Evolutionary conservation across 2,888 invertebrate genomes (phyloP).

Genomic region (Netelia melanura): DNA sequence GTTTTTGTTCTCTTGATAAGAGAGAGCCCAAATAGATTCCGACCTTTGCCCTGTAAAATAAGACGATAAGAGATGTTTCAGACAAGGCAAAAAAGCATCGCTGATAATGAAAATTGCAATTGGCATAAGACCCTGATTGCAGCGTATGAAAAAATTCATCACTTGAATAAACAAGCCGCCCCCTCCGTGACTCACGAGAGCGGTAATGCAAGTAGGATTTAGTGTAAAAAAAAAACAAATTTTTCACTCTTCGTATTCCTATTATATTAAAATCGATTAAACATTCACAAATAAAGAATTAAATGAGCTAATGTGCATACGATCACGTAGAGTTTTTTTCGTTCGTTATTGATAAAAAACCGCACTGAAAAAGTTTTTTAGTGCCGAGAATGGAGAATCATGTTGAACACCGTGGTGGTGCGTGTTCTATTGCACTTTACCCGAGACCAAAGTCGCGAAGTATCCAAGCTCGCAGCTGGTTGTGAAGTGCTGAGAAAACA

Average conservation of each 20-base stretch:
- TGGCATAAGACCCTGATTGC: background rate
- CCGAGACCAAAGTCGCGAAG: slow-evolving; percentile 16
- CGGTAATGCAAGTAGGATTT: slow-evolving; percentile 43
- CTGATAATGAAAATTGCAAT: background rate
- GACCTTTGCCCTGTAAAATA: slow-evolving; percentile 58
- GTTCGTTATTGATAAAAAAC: background rate
- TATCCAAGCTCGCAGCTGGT: slow-evolving; percentile 52
- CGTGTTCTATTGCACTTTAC: slow-evolving; percentile 6
- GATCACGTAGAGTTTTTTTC: slow-evolving; percentile 1
- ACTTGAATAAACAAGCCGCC: slow-evolving; percentile 48
- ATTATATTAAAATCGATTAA: background rate
- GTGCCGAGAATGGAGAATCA: slow-evolving; percentile 39
- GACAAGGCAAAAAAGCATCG: background rate
- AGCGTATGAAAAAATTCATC: slow-evolving; percentile 8
- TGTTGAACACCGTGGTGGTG: slow-evolving; percentile 12
- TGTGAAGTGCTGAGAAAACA: slow-evolving; percentile 47
- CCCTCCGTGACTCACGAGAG: slow-evolving; percentile 42
- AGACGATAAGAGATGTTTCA: slow-evolving; percentile 18
- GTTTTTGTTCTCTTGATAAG: slow-evolving; percentile 55
- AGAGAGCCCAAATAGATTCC: slow-evolving; percentile 14
- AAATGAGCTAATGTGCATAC: slow-evolving; percentile 7
- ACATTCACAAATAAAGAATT: background rate
- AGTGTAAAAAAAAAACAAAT: slow-evolving; percentile 4
- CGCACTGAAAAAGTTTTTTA: background rate
- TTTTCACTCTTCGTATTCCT: background rate